Conservation (phyloP, 2,113 vertebrate species). For the Apaloderma vittatum region DNA sequence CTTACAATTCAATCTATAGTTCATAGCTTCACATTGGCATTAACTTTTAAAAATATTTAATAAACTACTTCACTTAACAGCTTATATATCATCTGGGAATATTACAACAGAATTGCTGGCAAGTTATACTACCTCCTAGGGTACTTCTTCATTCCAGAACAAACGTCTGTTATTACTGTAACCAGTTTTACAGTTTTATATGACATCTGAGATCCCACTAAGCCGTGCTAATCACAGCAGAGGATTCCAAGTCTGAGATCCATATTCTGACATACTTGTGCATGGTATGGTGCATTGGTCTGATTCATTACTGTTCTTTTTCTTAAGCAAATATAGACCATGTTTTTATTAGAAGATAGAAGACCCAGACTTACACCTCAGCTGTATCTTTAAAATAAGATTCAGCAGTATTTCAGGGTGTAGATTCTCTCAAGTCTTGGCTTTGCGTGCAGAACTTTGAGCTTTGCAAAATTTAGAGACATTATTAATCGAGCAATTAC, state of each 20-base stretch:
- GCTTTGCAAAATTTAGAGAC: neutral
- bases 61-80: neutral
- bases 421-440: neutral
- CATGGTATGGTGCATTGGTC: neutral
- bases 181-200: neutral
- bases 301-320: neutral
- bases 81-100: neutral
- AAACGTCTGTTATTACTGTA: neutral
- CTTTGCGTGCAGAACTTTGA: neutral
- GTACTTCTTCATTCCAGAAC: neutral
- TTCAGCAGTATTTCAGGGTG: neutral
- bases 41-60: slow-evolving; percentile 44
- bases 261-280: neutral
- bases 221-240: fast-evolving
- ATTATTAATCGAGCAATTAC: neutral
- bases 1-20: neutral
- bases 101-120: neutral
- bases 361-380: neutral
- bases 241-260: neutral
- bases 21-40: neutral
- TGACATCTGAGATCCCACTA: neutral
- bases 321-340: neutral
- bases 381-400: neutral
- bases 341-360: neutral
- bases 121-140: neutral